Evolutionary conservation across 2,888 invertebrate genomes (phyloP).

Genomic region (Andrena camellia): DNA sequence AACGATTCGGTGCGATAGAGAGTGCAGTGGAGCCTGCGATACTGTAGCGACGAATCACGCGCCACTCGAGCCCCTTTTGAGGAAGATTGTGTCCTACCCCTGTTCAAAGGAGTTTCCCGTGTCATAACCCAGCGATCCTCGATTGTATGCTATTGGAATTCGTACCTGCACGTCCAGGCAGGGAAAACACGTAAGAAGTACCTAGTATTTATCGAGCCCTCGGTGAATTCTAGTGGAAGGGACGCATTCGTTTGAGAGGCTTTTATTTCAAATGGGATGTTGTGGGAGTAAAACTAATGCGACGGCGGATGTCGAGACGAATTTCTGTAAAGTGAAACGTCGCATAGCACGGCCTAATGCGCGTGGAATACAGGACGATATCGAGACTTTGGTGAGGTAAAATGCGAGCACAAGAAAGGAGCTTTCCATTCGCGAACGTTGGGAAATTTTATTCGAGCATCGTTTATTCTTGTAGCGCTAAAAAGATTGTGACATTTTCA

Average conservation of each 20-base stretch:
- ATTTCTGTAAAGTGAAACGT: conserved; percentile 36
- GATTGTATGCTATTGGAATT: neutral
- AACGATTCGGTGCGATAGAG: neutral
- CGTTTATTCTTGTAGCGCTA: no score
- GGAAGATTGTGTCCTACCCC: neutral
- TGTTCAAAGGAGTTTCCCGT: neutral
- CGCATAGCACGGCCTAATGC: conserved; percentile 15
- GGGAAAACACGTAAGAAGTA: neutral
- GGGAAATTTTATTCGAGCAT: no score
- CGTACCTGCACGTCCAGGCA: no score
- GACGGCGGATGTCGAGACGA: conserved; percentile 35
- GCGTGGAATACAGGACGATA: conserved; percentile 22
- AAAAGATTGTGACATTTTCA: no score
- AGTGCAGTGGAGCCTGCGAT: conserved; percentile 31
- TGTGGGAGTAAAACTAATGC: conserved; percentile 26
- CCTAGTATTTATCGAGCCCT: neutral
- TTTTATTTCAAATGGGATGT: no score
- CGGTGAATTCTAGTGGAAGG: no score
- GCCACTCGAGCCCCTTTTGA: neutral
- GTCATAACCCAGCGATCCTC: neutral
- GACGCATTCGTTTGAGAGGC: no score
- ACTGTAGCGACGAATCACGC: conserved; percentile 18
- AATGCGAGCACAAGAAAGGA: conserved; percentile 12
- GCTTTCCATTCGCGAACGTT: neutral
- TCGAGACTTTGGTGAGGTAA: conserved; percentile 8